A percentile compares a stretch with the other conserved stretches of the same genome.
Evolutionary conservation across 2,888 invertebrate species (phyloP).

Genomic region (Phania funesta): DNA sequence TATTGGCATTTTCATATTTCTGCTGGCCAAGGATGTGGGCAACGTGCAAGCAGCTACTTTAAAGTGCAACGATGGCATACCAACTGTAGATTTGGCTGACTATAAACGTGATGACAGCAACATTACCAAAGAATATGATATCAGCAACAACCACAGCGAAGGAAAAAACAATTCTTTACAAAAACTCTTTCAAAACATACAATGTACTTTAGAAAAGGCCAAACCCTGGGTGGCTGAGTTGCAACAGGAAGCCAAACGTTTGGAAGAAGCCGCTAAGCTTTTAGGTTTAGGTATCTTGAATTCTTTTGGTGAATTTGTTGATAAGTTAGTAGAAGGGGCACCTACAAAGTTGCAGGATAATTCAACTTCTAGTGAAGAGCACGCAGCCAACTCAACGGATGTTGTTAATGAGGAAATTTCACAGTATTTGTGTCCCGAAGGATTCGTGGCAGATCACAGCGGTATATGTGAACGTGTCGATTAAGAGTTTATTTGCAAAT

Average conservation of each 20-base stretch:
- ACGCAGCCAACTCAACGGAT: conserved; percentile 24
- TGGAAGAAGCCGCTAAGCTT: conserved; percentile 75
- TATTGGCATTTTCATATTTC: conserved; percentile 5
- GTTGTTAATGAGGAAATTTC: conserved; percentile 34
- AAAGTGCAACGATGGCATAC: conserved; percentile 21
- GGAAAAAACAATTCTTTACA: conserved; percentile 72
- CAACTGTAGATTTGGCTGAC: neutral
- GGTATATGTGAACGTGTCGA: conserved; percentile 68
- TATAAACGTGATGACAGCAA: neutral
- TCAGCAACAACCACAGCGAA: neutral
- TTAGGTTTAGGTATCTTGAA: conserved; percentile 73
- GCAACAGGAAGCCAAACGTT: conserved; percentile 76
- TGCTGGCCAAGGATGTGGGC: conserved; percentile 1
- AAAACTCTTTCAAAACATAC: conserved; percentile 74
- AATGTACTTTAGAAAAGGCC: conserved; percentile 76
- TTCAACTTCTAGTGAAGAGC: neutral
- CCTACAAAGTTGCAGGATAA: neutral
- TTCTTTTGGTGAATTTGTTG: conserved; percentile 72
- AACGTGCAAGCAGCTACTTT: conserved; percentile 31
- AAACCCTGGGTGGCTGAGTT: conserved; percentile 77
- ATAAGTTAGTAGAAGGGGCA: conserved; percentile 65
- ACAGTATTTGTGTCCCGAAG: conserved; percentile 66
- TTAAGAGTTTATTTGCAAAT: neutral
- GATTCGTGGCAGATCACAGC: conserved; percentile 68
- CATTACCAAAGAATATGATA: neutral